phyloP scores from a whole-genome alignment of 1,140 invertebrate genomes.

The Cotesia typhae region DNA sequence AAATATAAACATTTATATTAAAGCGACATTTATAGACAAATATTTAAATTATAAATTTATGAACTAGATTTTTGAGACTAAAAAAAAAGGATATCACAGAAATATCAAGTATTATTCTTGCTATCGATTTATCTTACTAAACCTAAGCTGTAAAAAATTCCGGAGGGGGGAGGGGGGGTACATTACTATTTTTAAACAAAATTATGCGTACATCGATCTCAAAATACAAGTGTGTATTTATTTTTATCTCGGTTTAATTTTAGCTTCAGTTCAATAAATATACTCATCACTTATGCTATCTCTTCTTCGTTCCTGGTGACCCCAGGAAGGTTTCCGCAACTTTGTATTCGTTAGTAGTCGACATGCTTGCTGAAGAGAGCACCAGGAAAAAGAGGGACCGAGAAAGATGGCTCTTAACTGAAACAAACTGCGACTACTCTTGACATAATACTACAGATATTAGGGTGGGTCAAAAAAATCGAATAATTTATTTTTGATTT shows the following conservation, averaged over 20 bases:
- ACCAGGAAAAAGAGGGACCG: not conserved
- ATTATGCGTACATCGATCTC: not conserved
- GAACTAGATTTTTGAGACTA: too few relatives aligned
- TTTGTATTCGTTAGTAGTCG: conserved; percentile 53
- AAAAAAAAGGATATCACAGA: too few relatives aligned
- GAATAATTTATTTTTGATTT: too few relatives aligned
- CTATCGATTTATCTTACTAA: too few relatives aligned
- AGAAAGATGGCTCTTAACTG: conserved; percentile 43
- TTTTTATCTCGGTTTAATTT: conserved; percentile 38
- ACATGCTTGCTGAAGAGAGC: conserved; percentile 17
- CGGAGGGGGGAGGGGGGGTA: too few relatives aligned
- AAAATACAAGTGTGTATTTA: conserved; percentile 32
- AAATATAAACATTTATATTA: not conserved
- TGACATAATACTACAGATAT: not conserved
- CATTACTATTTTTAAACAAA: too few relatives aligned
- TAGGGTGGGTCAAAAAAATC: too few relatives aligned
- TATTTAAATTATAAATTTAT: too few relatives aligned
- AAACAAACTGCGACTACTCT: conserved; percentile 48
- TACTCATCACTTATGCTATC: conserved; percentile 9
- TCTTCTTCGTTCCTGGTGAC: conserved; percentile 20
- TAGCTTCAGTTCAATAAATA: conserved; percentile 16
- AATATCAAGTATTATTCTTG: too few relatives aligned
- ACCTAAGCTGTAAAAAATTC: too few relatives aligned
- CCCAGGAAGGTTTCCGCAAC: conserved; percentile 32
- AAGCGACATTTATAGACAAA: too few relatives aligned